Evolutionary conservation across 1,140 invertebrate species (phyloP), one percentile per base, ranked within the genome.

Genomic region (Zeugodacus cucurbitae): DNA sequence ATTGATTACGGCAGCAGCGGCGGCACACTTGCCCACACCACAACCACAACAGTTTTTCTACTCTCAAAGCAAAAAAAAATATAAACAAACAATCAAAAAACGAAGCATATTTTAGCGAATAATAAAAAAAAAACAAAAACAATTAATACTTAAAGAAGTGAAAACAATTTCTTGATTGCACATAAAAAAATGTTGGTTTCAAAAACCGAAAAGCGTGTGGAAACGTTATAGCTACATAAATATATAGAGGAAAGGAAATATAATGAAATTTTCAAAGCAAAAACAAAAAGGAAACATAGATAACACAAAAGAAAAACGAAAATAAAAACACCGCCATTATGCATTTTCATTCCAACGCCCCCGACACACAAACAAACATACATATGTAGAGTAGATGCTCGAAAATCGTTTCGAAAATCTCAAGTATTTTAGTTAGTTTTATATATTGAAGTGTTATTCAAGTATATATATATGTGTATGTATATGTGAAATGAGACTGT

Each of bases 351-450:
- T 58, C 54, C 85, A 59, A 22, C 57, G 54, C 48, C 17, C 48
- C 32, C 41, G 54, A 54, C 44, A 58, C 8, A 59, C 20, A 85
- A 5, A 85, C n/a, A 85, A 11, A 85, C 22, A 59, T 59, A 32
- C 29, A 78, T 59, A 32, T 59, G 29, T 34, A 29, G 29, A 85
- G 48, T 58, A 86, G 58, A 58, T 59, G 20, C 58, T 58, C 48
- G 34, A 86, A 86, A 59, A 86, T 32, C n/a, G 26, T 58, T 86
- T 86, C 58, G 54, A 48, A 37, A 57, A 32, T 86, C 58, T 57
- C 85, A 86, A 86, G 58, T 57, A 58, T 86, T 58, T 86, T 86
- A 58, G 48, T 86, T 86, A 86, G 32, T 86, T 86, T 86, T 86
- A 86, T 86, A 86, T 86, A 86, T 58, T 57, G 58, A 59, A 86